Base-by-base conservation (phyloP, 2,113 vertebrate species). In the Pterocles burchelli region DNA sequence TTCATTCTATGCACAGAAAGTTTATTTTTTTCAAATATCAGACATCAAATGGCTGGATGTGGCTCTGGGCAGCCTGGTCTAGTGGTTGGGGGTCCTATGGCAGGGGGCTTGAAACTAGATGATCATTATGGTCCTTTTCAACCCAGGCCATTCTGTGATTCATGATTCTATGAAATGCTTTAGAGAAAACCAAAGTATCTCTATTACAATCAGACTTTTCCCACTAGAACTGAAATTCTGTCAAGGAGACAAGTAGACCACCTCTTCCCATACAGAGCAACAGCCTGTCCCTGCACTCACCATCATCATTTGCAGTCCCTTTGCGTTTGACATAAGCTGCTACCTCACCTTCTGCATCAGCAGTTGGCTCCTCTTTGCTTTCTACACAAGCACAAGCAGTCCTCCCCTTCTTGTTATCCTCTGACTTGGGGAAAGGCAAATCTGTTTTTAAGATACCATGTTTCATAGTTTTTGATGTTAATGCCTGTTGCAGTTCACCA, bases 11-110 rank as follows among this genome's bases (percentile, higher is more conserved):
- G 45, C 45, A 57, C 6, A 21, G 62, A 85, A 93, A 68, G 8
- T 41, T 88, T 91, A 45, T 89, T 95, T 89, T 85, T 54, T 84
- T 75, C 38, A 82, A 75, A 45, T 85, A 38, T 82, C 85, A 95
- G 66, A 75, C 0, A 3, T 89, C 82, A 95, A 94, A 58, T n/a
- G n/a, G n/a, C n/a, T n/a, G n/a, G n/a, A n/a, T n/a, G n/a, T n/a
- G n/a, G n/a, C n/a, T n/a, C n/a, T n/a, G n/a, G n/a, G n/a, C n/a
- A n/a, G n/a, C n/a, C n/a, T n/a, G n/a, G n/a, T n/a, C n/a, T n/a
- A n/a, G n/a, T n/a, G n/a, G n/a, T n/a, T n/a, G n/a, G n/a, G n/a
- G n/a, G n/a, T n/a, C n/a, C n/a, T n/a, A n/a, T n/a, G n/a, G n/a
- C n/a, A n/a, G n/a, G n/a, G n/a, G n/a, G n/a, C n/a, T n/a, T n/a